These are phyloP conservation scores for Lanius ludovicianus DNA, from an alignment of 2,113 vertebrate species.

Conservation along the genomic window DNA sequence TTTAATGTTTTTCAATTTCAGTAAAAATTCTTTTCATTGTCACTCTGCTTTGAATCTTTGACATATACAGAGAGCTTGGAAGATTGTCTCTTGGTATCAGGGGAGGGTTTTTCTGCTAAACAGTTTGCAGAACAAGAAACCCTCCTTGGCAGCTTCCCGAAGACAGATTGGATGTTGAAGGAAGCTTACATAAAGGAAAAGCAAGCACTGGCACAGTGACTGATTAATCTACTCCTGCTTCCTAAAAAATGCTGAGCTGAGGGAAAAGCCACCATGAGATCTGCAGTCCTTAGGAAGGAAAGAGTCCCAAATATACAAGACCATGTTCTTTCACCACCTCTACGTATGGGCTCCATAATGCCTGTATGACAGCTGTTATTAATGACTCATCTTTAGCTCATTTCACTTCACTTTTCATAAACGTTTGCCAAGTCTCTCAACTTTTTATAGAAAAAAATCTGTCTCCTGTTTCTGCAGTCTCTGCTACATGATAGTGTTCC, in stretches of 20 bases:
- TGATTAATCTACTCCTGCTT: background rate
- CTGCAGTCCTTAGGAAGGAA: background rate
- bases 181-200: constrained; percentile 26
- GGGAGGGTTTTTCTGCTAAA: background rate
- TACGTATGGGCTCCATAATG: background rate
- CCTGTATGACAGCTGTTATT: background rate
- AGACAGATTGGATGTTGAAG: constrained; percentile 32
- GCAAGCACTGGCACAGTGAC: constrained; percentile 13
- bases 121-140: constrained; percentile 37
- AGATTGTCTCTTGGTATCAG: background rate
- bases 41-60: background rate
- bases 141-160: background rate
- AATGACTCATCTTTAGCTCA: background rate
- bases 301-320: background rate
- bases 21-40: background rate
- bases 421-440: background rate
- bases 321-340: background rate
- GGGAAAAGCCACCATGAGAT: background rate
- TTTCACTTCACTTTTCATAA: background rate
- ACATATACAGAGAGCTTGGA: background rate
- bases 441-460: background rate
- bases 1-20: background rate
- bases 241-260: constrained; percentile 25
- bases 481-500: background rate
- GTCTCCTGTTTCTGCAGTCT: background rate